A percentile compares a stretch with the other conserved stretches of the same genome.
These are phyloP conservation scores for Portevinia maculata DNA, from an alignment of 2,888 invertebrate species.

Conservation along the genomic window DNA sequence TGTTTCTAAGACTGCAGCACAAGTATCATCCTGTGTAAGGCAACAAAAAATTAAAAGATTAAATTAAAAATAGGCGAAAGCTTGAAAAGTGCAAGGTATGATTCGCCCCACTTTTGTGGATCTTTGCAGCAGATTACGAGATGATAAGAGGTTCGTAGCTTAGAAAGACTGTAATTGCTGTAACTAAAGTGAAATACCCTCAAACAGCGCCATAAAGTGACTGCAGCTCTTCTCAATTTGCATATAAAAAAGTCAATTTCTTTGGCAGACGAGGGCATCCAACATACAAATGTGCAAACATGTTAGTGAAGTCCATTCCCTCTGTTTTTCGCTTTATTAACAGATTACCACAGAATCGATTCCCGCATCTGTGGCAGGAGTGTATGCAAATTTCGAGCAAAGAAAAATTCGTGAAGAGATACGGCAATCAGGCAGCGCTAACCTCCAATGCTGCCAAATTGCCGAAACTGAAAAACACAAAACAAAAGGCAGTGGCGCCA, in stretches of 20 bases:
- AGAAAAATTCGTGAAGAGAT: conserved; percentile 11
- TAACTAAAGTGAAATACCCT: conserved; percentile 53
- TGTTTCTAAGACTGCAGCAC: conserved; percentile 43
- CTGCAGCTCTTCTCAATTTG: conserved; percentile 27
- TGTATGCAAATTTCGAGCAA: conserved; percentile 35
- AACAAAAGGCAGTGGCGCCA: too few species aligned
- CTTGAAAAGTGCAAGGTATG: conserved; percentile 72
- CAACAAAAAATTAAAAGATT: conserved; percentile 16
- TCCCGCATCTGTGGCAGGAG: not conserved
- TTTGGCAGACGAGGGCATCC: not conserved
- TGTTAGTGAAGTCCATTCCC: conserved; percentile 13
- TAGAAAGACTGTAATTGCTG: conserved; percentile 61
- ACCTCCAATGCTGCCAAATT: conserved; percentile 11
- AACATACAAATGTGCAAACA: conserved; percentile 7
- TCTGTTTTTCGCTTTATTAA: not conserved
- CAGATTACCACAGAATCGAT: conserved; percentile 9
- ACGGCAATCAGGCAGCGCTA: conserved; percentile 42
- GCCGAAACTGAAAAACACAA: conserved; percentile 3
- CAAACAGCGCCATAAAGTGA: conserved; percentile 17
- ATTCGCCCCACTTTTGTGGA: conserved; percentile 40
- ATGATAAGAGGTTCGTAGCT: conserved; percentile 47
- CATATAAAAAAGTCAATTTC: conserved; percentile 46
- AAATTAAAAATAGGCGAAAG: conserved; percentile 38
- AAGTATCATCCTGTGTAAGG: conserved; percentile 16
- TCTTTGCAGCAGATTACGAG: conserved; percentile 61